Evolutionary conservation across 1,140 invertebrate species (phyloP), one percentile per base, ranked within the genome.

Genomic region (Heliconius congener): DNA sequence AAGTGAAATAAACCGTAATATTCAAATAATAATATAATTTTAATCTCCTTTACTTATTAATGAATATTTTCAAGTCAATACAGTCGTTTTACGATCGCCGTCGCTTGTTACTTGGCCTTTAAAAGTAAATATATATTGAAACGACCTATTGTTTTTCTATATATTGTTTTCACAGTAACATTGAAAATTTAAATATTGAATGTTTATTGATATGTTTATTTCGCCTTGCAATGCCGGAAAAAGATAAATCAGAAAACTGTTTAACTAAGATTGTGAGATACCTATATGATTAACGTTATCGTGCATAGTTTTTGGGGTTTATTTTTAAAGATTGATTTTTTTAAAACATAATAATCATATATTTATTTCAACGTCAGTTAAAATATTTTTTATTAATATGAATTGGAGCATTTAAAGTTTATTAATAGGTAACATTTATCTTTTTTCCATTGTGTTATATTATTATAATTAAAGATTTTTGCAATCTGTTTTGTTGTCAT

Each of bases 131-230:
- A 60, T 73, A 52, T 66, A 66, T 74, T 46, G 34, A 78, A 78
- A 78, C 55, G 72, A 74, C 27, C 72, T 27, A 78, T 78, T 78
- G 77, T 78, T 74, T 78, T 78, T 74, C 72, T 39, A 66, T 50
- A 52, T 76, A 60, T 60, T 66, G 77, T 78, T 78, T 73, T 78
- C 60, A 57, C 55, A 55, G 77, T 73, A 73, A 42, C 72, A 60
- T 73, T 16, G n/a, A 18, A 73, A 52, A 73, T 42, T 57, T 37
- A 50, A 73, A 78, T 73, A 18, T 55, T 27, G 16, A 52, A 39
- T 73, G n/a, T 66, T 11, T 27, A 9, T 66, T n/a, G 5, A 27
- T 66, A 3, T 30, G n/a, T 30, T 66, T 66, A 66, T 66, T 66
- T 66, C 0, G 11, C 23, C 27, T 66, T 66, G 60, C 30, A 13